Percentiles rank a stretch among this genome's conserved stretches.
Conservation (phyloP, 2,888 invertebrate genomes). For the Notocelia uddmanniana region DNA sequence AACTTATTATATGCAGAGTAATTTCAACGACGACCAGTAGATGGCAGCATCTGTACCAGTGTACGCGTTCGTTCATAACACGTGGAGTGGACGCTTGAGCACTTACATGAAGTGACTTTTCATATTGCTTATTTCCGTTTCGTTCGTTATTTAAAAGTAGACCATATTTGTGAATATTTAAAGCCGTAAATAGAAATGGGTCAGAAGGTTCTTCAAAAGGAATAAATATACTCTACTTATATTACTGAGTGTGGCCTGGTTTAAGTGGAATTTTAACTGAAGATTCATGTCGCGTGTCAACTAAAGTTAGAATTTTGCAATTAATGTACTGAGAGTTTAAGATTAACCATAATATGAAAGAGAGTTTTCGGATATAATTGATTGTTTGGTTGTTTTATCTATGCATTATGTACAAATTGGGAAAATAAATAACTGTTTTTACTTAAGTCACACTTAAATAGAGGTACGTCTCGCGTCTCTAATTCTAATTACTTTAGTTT, state of each 20-base stretch:
- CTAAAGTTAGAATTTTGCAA: no score
- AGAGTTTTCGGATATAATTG: no score
- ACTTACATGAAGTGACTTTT: constrained; percentile 4
- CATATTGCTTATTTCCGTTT: constrained; percentile 4
- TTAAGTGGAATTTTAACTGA: background rate
- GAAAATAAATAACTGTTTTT: no score
- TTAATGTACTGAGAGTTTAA: no score
- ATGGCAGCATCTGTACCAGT: background rate
- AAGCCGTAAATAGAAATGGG: constrained; percentile 2
- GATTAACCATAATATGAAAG: background rate
- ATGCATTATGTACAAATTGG: no score
- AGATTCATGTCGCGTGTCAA: no score
- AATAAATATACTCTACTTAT: background rate
- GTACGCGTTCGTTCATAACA: constrained; percentile 2
- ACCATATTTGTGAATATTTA: constrained; percentile 2
- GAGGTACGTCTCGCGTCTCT: no score
- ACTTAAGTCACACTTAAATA: no score
- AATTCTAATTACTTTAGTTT: no score
- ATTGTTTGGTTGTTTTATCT: no score
- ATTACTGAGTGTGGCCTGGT: background rate
- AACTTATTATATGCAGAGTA: background rate
- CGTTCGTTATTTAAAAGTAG: background rate
- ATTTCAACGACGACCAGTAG: background rate
- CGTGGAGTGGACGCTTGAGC: background rate
- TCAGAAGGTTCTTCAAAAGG: no score